Percentiles rank a stretch among this genome's conserved stretches.
phyloP scores from a whole-genome alignment of 2,797 vertebrate genomes.

The Iguana delicatissima region DNA sequence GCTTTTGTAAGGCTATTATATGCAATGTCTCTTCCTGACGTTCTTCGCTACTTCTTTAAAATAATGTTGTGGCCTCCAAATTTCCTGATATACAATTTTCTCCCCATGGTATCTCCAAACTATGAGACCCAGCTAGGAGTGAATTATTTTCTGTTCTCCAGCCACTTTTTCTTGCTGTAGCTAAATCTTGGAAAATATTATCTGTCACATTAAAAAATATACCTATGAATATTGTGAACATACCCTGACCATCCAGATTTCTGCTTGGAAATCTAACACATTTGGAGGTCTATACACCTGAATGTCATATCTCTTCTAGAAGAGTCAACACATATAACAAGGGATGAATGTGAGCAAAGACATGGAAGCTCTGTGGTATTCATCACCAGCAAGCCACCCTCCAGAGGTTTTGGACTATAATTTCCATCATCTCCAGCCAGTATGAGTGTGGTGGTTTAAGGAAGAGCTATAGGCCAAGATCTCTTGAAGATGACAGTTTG shows the following conservation, averaged over 20 bases:
- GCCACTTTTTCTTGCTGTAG: background rate
- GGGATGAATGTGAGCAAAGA: background rate
- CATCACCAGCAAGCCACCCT: background rate
- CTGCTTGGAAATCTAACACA: background rate
- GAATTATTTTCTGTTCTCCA: background rate
- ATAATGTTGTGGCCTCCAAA: background rate
- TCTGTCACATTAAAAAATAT: background rate
- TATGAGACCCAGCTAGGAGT: background rate
- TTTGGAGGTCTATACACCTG: background rate
- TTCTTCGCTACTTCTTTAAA: no score
- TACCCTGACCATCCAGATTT: background rate
- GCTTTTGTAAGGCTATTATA: fast-evolving
- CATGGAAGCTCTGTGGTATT: background rate
- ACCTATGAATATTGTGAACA: background rate
- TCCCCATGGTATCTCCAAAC: background rate
- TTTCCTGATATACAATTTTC: background rate
- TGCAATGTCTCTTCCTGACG: background rate
- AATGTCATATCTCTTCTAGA: background rate
- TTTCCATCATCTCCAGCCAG: background rate
- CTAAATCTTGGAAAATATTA: background rate
- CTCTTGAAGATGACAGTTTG: background rate
- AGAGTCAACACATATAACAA: background rate
- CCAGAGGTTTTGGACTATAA: background rate
- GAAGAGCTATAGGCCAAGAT: background rate
- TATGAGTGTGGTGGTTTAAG: background rate